Evolutionary conservation across 2,797 vertebrate genomes (phyloP).

Genomic region (Rhabdophis nuchalis): DNA sequence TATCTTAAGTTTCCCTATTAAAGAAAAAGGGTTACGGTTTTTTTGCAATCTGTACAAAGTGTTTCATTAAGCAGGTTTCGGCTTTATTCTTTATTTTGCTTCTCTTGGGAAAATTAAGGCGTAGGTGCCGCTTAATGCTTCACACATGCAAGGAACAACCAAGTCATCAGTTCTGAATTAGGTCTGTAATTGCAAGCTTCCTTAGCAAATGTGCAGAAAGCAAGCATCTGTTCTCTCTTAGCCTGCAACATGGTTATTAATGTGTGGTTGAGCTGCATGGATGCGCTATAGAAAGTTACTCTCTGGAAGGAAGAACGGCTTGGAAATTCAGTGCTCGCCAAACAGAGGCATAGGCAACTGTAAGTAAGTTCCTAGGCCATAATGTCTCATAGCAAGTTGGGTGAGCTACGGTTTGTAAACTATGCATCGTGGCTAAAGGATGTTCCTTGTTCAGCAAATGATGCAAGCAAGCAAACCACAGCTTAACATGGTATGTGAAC

Average conservation of each 20-base stretch:
- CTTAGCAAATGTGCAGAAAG: background rate
- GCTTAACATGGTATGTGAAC: background rate
- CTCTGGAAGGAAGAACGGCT: background rate
- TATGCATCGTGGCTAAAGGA: background rate
- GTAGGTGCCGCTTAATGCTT: background rate
- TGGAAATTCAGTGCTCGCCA: background rate
- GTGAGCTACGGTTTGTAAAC: background rate
- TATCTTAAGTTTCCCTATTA: background rate
- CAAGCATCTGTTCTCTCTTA: background rate
- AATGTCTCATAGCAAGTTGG: background rate
- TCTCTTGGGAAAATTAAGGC: background rate
- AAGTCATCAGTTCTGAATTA: background rate
- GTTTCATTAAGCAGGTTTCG: background rate
- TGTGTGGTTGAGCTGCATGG: background rate
- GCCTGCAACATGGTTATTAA: background rate
- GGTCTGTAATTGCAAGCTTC: background rate
- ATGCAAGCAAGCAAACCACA: background rate
- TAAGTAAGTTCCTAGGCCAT: background rate
- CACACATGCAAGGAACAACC: background rate
- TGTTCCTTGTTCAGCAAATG: background rate
- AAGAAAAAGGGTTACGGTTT: too few relatives aligned
- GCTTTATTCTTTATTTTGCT: background rate
- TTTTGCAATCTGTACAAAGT: background rate
- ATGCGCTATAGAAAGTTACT: background rate
- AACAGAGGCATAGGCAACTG: background rate